These are phyloP conservation scores for Anhinga anhinga DNA, from an alignment of 2,113 vertebrate species.

Conservation along the genomic window DNA sequence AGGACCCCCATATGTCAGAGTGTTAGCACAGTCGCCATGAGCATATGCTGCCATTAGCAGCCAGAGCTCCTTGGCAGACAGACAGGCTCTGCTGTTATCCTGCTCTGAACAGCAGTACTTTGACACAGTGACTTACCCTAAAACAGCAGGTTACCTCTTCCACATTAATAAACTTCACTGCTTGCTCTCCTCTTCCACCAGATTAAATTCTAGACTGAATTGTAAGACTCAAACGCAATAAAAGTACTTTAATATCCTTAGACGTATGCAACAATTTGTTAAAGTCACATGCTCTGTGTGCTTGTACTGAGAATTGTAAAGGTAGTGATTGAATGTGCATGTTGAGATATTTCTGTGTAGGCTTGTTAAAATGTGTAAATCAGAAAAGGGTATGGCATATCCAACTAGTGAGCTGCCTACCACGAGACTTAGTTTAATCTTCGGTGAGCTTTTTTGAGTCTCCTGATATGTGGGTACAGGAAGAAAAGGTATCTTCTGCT, in stretches of 20 bases:
- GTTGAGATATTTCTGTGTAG: not conserved
- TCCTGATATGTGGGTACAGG: not conserved
- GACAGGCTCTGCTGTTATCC: not conserved
- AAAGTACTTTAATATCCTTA: not conserved
- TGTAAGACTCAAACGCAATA: not conserved
- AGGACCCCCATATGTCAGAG: not conserved
- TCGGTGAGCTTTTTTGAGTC: not conserved
- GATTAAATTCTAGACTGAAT: not conserved
- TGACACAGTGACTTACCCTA: not conserved
- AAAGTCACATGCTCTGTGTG: not conserved
- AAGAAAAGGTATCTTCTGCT: not conserved
- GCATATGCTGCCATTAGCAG: not conserved
- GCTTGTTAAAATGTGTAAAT: not conserved
- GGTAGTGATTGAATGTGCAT: not conserved
- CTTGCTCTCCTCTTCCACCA: not conserved
- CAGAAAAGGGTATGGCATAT: not conserved
- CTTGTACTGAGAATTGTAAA: not conserved
- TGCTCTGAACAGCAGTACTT: not conserved
- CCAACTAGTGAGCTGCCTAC: not conserved
- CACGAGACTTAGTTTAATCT: not conserved
- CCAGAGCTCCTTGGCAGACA: not conserved
- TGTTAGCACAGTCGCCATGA: rapidly evolving
- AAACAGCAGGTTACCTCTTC: not conserved
- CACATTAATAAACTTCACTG: not conserved
- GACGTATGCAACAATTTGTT: not conserved